Evolutionary conservation across 2,888 invertebrate species (phyloP), one percentile per base, ranked within the genome.

Genomic region (Ichneumoninae sp.): DNA sequence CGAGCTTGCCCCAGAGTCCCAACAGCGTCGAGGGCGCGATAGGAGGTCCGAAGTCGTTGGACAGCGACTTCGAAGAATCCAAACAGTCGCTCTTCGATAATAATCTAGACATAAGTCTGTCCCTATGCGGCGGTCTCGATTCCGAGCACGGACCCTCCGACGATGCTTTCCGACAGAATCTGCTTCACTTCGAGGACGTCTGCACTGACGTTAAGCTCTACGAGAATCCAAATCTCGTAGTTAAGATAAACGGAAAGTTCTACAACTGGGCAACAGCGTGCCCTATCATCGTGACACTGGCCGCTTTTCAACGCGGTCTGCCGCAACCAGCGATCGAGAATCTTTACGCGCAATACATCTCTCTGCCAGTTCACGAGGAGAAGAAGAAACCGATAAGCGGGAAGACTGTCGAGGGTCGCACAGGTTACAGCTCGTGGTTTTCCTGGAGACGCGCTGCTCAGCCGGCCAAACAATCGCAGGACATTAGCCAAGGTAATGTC

Each of bases 1-100:
- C 98, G 54, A 99, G 99, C 74, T 94, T 99, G 89, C 98, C 99
- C 8, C 98, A 98, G 93, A 98, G 98, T 70, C 98, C 98, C 22
- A 97, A 97, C 90, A 98, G 98, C 85, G 96, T 97, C 82, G 98
- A 97, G 89, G 97, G 97, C 30, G 96, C 96, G 81, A 94, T 94
- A 33, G 94, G 94, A 33, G 94, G 94, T n/a, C 95, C 95, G 16
- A 96, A 96, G 90, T 96, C 96, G n/a, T 93, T 97, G 65, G 97
- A 97, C 93, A 97, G 97, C 7, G 97, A 97, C 92, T 97, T 97
- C 91, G 97, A 98, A 85, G 97, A 97, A 90, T 95, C 95, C 62
- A 96, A 96, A 90, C 94, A 92, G 84, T 88, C 91, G 57, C 85
- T 92, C 7, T 92, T 92, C 57, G 93, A 93, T 33, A 90, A 86